Conservation (phyloP, 30 jellyfish, hydroid and myxozoan genomes). For the Sanderia malayensis region DNA sequence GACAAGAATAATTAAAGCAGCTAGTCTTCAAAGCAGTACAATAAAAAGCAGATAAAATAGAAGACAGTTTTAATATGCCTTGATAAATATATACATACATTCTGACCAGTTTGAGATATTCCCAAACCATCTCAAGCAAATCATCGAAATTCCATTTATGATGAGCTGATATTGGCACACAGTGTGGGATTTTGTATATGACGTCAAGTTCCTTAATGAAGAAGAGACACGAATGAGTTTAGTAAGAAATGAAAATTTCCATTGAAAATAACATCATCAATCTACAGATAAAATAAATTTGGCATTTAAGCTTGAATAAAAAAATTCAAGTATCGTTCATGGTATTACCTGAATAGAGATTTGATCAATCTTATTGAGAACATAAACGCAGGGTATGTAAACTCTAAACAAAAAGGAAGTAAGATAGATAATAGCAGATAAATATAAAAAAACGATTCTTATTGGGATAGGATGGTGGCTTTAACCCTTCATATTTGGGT, state of each 20-base stretch:
- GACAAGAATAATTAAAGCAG: no score
- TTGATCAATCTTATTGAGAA: conserved; percentile 97
- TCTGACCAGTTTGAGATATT: conserved; percentile 84
- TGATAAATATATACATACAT: conserved; percentile 91
- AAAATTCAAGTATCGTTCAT: no score
- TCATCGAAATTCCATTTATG: conserved; percentile 99
- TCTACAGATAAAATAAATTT: no score
- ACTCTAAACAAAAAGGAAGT: conserved; percentile 43
- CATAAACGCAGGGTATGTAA: conserved; percentile 96
- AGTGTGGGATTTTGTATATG: conserved; percentile 95
- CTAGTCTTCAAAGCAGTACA: no score
- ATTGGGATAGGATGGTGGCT: not conserved
- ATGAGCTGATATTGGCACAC: conserved; percentile 99
- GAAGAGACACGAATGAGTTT: not conserved
- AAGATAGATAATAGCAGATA: not conserved
- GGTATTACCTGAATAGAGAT: conserved; percentile 96
- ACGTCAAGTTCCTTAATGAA: conserved; percentile 83
- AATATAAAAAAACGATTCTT: no score
- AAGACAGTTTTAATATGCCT: no score
- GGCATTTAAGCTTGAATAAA: no score
- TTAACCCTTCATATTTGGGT: no score
- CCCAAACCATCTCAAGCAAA: conserved; percentile 97
- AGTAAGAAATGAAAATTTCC: not conserved
- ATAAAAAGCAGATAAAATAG: no score
- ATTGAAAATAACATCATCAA: not conserved